Evolutionary conservation across 2,797 vertebrate species (phyloP).

Genomic region (Acanthopagrus latus): DNA sequence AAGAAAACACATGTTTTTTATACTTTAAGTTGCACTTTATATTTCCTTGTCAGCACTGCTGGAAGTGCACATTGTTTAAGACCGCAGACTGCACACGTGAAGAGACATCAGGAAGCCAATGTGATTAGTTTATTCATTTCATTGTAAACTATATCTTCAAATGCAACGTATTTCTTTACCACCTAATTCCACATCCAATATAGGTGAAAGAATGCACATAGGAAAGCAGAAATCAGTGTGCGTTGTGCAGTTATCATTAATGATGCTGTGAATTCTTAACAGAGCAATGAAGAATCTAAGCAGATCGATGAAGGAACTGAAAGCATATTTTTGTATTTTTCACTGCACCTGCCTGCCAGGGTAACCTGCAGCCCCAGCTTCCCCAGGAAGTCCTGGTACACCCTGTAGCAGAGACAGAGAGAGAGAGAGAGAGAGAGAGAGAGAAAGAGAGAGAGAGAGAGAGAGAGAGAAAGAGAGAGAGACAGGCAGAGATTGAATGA

Average conservation of each 20-base stretch:
- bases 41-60: not conserved
- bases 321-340: slow-evolving; percentile 79
- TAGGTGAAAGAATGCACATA: not conserved
- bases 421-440: slow-evolving; percentile 57
- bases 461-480: slow-evolving; percentile 50
- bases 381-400: slow-evolving; percentile 89
- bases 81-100: slow-evolving; percentile 7
- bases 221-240: not conserved
- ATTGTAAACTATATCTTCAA: not conserved
- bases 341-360: slow-evolving; percentile 99
- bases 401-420: slow-evolving; percentile 86
- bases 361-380: slow-evolving; percentile 92
- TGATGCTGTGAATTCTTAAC: slow-evolving; percentile 39
- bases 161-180: not conserved
- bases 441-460: slow-evolving; percentile 52
- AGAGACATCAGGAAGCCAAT: not conserved
- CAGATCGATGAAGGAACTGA: slow-evolving; percentile 59
- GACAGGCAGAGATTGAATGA: slow-evolving; percentile 68
- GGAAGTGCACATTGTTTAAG: not conserved
- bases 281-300: slow-evolving; percentile 39
- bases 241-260: slow-evolving; percentile 18
- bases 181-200: slow-evolving; percentile 1
- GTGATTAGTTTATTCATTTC: not conserved
- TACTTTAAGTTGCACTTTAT: slow-evolving; percentile 13
- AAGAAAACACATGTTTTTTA: slow-evolving; percentile 20